Base-by-base conservation (phyloP, 2,888 invertebrate species). In the Drosophila ezoana region DNA sequence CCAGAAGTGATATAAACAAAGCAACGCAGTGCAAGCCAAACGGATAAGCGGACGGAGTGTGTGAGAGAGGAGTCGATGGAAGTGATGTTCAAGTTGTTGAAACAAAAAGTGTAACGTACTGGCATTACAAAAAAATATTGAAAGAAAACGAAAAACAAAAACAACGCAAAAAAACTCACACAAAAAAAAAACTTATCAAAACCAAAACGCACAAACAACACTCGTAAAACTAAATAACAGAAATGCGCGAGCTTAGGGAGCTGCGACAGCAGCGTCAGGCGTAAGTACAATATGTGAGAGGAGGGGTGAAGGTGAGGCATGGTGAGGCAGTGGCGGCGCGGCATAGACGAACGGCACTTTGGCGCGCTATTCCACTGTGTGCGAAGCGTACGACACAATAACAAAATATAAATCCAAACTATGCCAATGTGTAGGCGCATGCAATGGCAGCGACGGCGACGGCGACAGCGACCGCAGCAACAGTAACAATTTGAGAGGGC, bases 91-190 rank as follows among this genome's bases (percentile, higher is more conserved):
- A 83, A 71, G 47, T 48, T 37, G n/a, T 35, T 83, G 14, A 70
- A 44, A 54, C 53, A 20, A 38, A 75, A 75, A 77, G 28, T 79
- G 81, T 82, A 83, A 82, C 59, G 79, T 79, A 79, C 62, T 62
- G 32, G 9, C 37, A 38, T 40, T 41, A 45, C 4, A 43, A 59
- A 51, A 51, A 43, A 10, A 47, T 18, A 64, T 28, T 33, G 8
- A 20, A 35, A 37, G n/a, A 52, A 56, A 35, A 56, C 33, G 32
- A 13, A 51, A 38, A 37, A 44, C 14, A 32, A 49, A n/a, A 57
- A 40, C 41, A 11, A 59, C 53, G 32, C 60, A 56, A 49, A 41
- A 43, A 48, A 48, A 33, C 35, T 28, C 2, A 28, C 28, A 8
- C 6, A 63, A 62, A 45, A 66, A 62, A 23, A 18, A 18, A 54